These are phyloP conservation scores for Lymantria dispar DNA, from an alignment of 2,888 invertebrate genomes.

Conservation along the genomic window DNA sequence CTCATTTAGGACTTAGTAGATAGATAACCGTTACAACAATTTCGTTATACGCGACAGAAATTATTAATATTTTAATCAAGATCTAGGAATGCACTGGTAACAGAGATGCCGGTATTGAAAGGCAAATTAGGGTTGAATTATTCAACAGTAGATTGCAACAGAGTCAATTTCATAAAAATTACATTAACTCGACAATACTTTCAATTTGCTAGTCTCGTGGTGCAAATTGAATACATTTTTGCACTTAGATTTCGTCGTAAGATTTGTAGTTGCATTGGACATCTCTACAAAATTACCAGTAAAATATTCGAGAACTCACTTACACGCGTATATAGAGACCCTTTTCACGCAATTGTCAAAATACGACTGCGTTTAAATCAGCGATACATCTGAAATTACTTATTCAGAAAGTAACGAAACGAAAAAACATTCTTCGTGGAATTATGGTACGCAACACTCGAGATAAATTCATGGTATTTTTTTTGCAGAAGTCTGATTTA, in stretches of 20 bases:
- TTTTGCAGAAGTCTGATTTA: constrained; percentile 16
- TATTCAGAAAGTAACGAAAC: background rate
- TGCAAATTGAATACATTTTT: no score
- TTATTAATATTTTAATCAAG: no score
- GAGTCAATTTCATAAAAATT: no score
- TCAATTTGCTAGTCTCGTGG: no score
- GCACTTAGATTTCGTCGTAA: no score
- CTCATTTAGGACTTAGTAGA: background rate
- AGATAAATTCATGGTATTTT: constrained; percentile 13
- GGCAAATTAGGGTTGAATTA: background rate
- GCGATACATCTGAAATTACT: background rate
- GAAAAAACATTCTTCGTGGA: constrained; percentile 12
- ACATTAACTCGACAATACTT: no score
- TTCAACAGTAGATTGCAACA: background rate
- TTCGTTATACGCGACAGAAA: no score
- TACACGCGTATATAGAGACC: background rate
- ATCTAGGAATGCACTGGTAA: no score
- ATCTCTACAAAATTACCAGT: no score
- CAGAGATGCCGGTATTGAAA: no score
- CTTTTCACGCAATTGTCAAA: constrained; percentile 4
- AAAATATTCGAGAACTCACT: background rate
- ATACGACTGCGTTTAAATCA: constrained; percentile 10
- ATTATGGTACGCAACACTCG: constrained; percentile 4
- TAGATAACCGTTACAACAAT: background rate
- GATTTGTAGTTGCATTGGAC: no score